Evolutionary conservation across 2,888 invertebrate species (phyloP), one percentile per base, ranked within the genome.

Genomic region (Apomyelois bistriatella): DNA sequence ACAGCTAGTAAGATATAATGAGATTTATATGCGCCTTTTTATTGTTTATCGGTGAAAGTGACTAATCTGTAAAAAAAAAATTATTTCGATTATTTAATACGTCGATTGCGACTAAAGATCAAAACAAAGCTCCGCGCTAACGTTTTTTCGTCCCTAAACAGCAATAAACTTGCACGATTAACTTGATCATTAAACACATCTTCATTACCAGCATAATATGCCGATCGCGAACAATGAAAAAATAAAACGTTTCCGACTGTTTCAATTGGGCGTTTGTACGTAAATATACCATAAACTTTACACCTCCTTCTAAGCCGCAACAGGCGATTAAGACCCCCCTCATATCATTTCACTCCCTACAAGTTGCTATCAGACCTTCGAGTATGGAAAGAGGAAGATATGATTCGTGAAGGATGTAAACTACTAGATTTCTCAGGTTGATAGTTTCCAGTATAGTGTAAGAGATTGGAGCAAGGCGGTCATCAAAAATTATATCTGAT

Each of bases 311-410:
- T 43, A 37, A 52, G 28, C 52, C 52, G 52, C 52, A 52, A 54
- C 50, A 56, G 53, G 54, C 53, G 54, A 40, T 52, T 53, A 58
- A 51, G 32, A 36, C 46, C 32, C 55, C 56, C 54, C 5, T 22
- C 53, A 38, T 58, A 56, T 58, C 55, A 43, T 38, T 54, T 59
- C 50, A 52, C 57, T 53, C 53, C 54, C 52, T 47, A 58, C 38
- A 66, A 66, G 62, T 58, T 43, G 53, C 57, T 47, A 59, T 56
- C 53, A 60, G 55, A n/a, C 52, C 51, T 12, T 30, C 28, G 35
- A 46, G 9, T 5, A 32, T 1, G 15, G 46, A 46, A 46, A 15
- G 12, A 6, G 8, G 15, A 32, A 32, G 32, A 46, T 46, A 32
- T 46, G 13, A 7, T 9, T 15, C 8, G 0, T 30, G 10, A 22